These are phyloP conservation scores for Gymnogyps californianus DNA, from an alignment of 2,113 vertebrate species.

Conservation along the genomic window DNA sequence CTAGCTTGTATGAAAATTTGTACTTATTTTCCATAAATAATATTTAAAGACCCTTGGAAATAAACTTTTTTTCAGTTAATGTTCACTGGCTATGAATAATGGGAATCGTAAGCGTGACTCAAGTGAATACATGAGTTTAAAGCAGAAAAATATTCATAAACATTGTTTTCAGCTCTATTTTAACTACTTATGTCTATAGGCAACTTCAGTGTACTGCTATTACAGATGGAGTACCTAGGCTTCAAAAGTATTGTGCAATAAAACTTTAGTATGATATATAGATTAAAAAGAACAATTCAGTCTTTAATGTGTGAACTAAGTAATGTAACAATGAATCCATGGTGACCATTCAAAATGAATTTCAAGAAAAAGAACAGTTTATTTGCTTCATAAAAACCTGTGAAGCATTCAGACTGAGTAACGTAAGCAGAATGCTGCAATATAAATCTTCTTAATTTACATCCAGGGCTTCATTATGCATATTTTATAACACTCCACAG, in stretches of 20 bases:
- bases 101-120: neutral
- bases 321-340: constrained; percentile 69
- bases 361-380: constrained; percentile 72
- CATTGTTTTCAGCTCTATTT: neutral
- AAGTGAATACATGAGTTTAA: neutral
- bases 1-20: neutral
- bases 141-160: neutral
- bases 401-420: constrained; percentile 77
- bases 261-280: constrained; percentile 64
- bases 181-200: neutral
- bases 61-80: neutral
- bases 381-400: constrained; percentile 79
- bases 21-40: neutral
- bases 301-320: constrained; percentile 66
- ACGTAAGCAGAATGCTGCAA: constrained; percentile 70
- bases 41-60: neutral
- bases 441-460: constrained; percentile 82
- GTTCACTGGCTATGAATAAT: neutral
- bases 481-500: constrained; percentile 78
- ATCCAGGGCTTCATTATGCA: constrained; percentile 78
- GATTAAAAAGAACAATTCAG: constrained; percentile 65
- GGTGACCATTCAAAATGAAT: constrained; percentile 73
- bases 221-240: neutral
- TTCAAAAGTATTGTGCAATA: constrained; percentile 43
- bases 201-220: neutral